Evolutionary conservation across 2,888 invertebrate species (phyloP), one percentile per base, ranked within the genome.

Genomic region (Campoplex nolae): DNA sequence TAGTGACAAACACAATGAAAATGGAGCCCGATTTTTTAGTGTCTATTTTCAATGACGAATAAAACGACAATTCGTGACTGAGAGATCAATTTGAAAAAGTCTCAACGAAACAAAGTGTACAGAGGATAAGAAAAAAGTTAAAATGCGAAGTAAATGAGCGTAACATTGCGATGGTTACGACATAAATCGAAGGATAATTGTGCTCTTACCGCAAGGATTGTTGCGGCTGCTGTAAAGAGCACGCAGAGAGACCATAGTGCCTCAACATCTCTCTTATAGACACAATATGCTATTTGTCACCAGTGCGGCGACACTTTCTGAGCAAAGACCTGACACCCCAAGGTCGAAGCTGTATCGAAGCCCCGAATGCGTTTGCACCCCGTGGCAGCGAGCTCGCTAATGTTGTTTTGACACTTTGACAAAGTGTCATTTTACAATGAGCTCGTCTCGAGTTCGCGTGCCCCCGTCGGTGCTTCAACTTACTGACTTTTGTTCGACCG

Each of bases 361-460:
- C 28, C 67, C 58, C 38, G 42, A 68, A 68, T 9, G 73, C 51
- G 16, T 38, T 48, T 48, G 28, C 18, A 32, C 62, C 35, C 68
- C 68, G 79, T 56, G 51, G 73, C 56, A 48, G 32, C 42, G 28
- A 51, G 28, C 70, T 23, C 73, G 85, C 78, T 85, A 77, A 85
- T 85, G 82, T 76, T 85, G 85, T 85, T 85, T 85, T 85, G 85
- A 85, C 85, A 85, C 77, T 85, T 82, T 67, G 82, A 78, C 82
- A 82, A 85, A 81, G 81, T 82, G 75, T 23, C 79, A 68, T 48
- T 75, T 82, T 78, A 85, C 85, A 85, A 82, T 56, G 77, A 80
- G 67, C 58, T 23, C 28, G 73, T 54, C 67, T 38, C 42, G 42
- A 23, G 11, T 51, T 51, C 51, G 54, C 23, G 67, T 51, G 45